phyloP scores from a whole-genome alignment of 2,888 invertebrate species.

The Sinohyriopsis cumingii region DNA sequence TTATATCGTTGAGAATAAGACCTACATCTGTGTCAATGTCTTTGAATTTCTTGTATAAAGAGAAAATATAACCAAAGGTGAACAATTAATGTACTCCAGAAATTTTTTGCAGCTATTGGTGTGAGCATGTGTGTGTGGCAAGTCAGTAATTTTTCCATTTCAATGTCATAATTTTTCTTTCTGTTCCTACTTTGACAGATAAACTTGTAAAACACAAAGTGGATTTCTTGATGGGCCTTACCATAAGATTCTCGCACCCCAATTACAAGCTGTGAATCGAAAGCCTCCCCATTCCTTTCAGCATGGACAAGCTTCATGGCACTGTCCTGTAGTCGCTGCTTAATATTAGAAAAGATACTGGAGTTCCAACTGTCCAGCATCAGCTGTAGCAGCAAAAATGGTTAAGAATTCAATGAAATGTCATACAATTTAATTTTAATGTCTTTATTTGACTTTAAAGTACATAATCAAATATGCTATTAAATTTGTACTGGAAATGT shows the following conservation, averaged over 20 bases:
- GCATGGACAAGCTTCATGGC: conserved; percentile 98
- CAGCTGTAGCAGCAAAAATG: conserved; percentile 75
- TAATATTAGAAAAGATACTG: conserved; percentile 96
- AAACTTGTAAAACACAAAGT: neutral
- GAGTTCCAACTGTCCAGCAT: conserved; percentile 99
- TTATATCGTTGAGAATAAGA: too few relatives aligned
- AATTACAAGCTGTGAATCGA: conserved; percentile 97
- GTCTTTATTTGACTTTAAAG: neutral
- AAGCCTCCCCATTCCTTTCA: conserved; percentile 97
- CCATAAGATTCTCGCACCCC: conserved; percentile 98
- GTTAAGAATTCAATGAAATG: neutral
- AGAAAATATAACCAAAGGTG: too few relatives aligned
- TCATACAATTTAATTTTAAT: neutral
- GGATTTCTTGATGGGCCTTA: conserved; percentile 69
- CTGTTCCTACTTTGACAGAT: neutral
- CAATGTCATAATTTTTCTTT: too few relatives aligned
- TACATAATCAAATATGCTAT: too few relatives aligned
- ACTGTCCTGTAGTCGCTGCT: conserved; percentile 83
- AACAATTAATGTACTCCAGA: too few relatives aligned
- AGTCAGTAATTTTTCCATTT: too few relatives aligned
- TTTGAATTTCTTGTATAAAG: too few relatives aligned
- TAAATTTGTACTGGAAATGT: too few relatives aligned
- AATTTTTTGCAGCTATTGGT: too few relatives aligned
- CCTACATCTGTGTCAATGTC: too few relatives aligned
- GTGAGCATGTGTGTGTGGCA: too few relatives aligned